Evolutionary conservation across 64 coral and sea anemone genomes (phyloP), one percentile per base, ranked within the genome.

Genomic region (Exaiptasia diaphana): DNA sequence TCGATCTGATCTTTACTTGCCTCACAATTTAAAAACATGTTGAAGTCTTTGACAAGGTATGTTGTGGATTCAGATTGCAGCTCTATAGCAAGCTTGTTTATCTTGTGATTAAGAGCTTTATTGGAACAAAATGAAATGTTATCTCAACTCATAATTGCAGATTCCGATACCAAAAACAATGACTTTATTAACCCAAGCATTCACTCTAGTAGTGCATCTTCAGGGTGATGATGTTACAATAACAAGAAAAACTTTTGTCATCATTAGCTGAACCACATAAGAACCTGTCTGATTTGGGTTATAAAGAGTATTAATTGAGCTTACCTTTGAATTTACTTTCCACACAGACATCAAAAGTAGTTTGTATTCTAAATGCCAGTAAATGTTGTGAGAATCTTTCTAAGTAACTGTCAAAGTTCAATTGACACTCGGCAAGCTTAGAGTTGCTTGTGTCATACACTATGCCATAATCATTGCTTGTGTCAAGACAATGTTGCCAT

Each of bases 21-120:
- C 24, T 6, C 32, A 46, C 14, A 46, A 73, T 45, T 25, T 40
- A 73, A 41, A 43, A 73, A 22, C 10, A 26, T 31, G 14, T 87
- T 87, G 45, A 72, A 87, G 59, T 67, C 73, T 87, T 78, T 87
- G 10, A 87, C 40, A 20, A 74, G 67, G 49, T 74, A 85, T n/a
- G 34, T 58, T 12, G 69, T 64, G 41, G 69, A 75, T 13, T 36
- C 2, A 33, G 12, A 74, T 28, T 60, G 1, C 7, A 85, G 35
- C 1, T 49, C 53, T 44, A 61, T 74, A 30, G 68, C 59, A 6
- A 41, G 31, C 35, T 79, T 79, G 6, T 79, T 41, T 32, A 79
- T 79, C 21, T 62, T 61, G 23, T 29, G n/a, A n/a, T n/a, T n/a
- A n/a, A n/a, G n/a, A n/a, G n/a, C n/a, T n/a, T n/a, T n/a, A n/a